Evolutionary conservation across 2,888 invertebrate genomes (phyloP).

Genomic region (Macrophya annulata): DNA sequence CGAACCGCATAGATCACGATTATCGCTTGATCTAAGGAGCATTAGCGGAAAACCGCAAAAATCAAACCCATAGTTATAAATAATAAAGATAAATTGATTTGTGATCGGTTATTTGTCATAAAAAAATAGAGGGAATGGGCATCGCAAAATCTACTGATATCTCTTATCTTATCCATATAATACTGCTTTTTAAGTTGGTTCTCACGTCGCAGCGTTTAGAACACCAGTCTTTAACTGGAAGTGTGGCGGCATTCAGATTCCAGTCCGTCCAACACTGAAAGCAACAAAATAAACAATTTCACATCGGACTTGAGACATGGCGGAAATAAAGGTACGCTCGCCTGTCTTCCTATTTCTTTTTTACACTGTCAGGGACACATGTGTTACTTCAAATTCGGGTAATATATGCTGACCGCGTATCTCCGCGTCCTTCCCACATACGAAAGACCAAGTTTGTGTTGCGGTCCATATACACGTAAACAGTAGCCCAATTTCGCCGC

Average conservation of each 20-base stretch:
- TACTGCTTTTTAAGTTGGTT: not conserved
- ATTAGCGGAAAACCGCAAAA: not conserved
- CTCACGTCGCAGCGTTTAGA: not conserved
- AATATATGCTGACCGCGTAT: not conserved
- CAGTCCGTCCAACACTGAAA: not conserved
- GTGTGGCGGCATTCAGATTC: not conserved
- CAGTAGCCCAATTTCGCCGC: not conserved
- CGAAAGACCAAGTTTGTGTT: not conserved
- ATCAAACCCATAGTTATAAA: not conserved
- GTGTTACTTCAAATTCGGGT: no score
- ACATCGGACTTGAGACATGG: not conserved
- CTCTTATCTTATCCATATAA: conserved; percentile 29
- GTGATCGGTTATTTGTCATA: not conserved
- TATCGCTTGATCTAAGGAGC: not conserved
- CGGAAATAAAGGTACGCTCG: not conserved
- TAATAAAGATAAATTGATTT: conserved; percentile 12
- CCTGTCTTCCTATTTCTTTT: not conserved
- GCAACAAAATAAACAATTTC: conserved; percentile 20
- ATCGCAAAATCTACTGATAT: conserved; percentile 9
- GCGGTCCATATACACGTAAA: not conserved
- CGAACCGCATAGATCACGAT: not conserved
- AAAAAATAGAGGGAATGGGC: not conserved
- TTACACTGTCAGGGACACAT: no score
- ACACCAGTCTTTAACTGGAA: not conserved
- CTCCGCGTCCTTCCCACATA: not conserved